Evolutionary conservation across 2,888 invertebrate genomes (phyloP), one percentile per base, ranked within the genome.

Genomic region (Phyto melanocephala): DNA sequence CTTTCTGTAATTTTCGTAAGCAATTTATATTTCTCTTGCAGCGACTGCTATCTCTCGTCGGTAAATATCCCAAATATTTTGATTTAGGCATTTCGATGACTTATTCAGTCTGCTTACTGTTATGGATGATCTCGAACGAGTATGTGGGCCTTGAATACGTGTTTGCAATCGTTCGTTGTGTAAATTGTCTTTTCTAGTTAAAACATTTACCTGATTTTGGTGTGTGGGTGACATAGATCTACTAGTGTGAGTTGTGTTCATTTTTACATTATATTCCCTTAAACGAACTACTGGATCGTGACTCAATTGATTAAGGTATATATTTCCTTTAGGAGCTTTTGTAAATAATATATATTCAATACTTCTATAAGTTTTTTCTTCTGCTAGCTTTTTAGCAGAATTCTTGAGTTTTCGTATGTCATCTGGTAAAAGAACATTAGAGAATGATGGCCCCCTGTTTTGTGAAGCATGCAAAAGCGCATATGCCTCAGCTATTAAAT

Each of bases 381-480:
- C 71, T 2, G 17, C 58, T 35, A 78, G 47, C 15, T 17, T 17
- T 0, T 37, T 33, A 67, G 72, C 74, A n/a, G 65, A 62, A 2
- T 75, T 47, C 28, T 83, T 80, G 58, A 86, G 74, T 89, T 86
- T 85, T 89, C 82, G 71, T 11, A 86, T 65, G 33, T 85, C 90
- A 13, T 92, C 90, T 75, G 89, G 90, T 52, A 89, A 89, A n/a
- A 92, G 87, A 35, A 92, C 83, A 78, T 92, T 90, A 79, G 91
- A 90, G 85, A 94, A 93, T 0, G 93, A 92, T 15, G 89, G 88
- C 1, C 93, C 93, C 1, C 90, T 88, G 11, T 89, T 90, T 86
- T 94, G 94, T 11, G 91, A 91, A 89, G 94, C 94, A 90, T 96
- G 96, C 75, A 91, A 91, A 22, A 94, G 93, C 86, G 93, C 93